A percentile compares a stretch with the other conserved stretches of the same genome.
These are phyloP conservation scores for Dinomys branickii DNA, from an alignment of 2,113 vertebrate genomes.

Conservation along the genomic window DNA sequence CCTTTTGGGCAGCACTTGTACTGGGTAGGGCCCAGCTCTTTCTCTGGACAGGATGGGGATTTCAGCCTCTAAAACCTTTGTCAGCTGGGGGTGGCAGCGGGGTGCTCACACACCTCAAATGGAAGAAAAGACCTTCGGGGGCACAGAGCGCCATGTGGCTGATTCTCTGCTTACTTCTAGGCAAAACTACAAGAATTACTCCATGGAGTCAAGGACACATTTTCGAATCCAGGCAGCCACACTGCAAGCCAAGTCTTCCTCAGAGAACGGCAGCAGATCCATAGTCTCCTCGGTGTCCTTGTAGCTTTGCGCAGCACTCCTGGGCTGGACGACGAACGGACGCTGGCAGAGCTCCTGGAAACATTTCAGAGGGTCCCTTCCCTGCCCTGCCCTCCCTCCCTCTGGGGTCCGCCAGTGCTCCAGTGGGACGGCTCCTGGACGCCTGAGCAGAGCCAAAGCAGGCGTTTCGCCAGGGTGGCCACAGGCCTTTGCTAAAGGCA, in stretches of 20 bases:
- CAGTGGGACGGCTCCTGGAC: conserved; percentile 5
- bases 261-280: conserved; percentile 59
- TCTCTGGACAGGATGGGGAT: neutral
- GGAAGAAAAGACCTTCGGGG: neutral
- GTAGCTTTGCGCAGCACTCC: conserved; percentile 60
- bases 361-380: conserved; percentile 61
- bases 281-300: conserved; percentile 65
- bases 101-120: neutral
- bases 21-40: neutral
- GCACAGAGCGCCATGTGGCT: neutral
- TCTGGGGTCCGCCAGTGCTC: conserved; percentile 50
- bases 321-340: neutral
- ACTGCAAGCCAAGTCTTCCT: conserved; percentile 91
- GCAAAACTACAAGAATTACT: conserved; percentile 99
- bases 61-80: neutral
- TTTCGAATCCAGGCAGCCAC: conserved; percentile 98
- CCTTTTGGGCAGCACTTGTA: neutral
- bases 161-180: conserved; percentile 86
- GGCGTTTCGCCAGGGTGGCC: conserved; percentile 55
- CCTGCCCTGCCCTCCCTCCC: conserved; percentile 26
- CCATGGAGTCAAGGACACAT: conserved; percentile 99
- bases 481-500: conserved; percentile 55
- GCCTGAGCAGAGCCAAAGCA: conserved; percentile 7
- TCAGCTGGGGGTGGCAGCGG: neutral
- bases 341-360: conserved; percentile 62